A percentile compares a stretch with the other conserved stretches of the same genome.
These are phyloP conservation scores for Oostethus manadensis DNA, from an alignment of 2,113 vertebrate genomes.

Conservation along the genomic window DNA sequence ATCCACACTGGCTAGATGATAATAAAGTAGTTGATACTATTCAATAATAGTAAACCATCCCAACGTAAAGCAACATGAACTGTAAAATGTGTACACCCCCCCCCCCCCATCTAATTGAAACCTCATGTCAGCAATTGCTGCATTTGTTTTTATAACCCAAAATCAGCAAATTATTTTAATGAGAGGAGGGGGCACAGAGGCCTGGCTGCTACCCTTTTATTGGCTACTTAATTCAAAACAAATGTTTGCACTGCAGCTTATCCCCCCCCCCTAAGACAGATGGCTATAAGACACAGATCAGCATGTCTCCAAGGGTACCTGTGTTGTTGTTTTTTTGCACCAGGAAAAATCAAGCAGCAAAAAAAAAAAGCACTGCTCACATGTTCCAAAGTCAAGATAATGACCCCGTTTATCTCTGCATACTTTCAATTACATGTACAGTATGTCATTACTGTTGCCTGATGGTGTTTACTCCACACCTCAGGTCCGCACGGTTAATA, in stretches of 20 bases:
- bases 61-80: no score
- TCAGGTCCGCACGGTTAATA: not conserved
- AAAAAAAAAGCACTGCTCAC: not conserved
- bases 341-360: not conserved
- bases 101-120: conserved; percentile 49
- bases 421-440: not conserved
- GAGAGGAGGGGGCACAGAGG: conserved; percentile 36
- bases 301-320: not conserved
- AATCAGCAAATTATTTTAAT: conserved; percentile 68
- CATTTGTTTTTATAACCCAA: conserved; percentile 62
- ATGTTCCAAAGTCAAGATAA: not conserved
- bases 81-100: no score
- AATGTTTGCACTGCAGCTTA: conserved; percentile 37
- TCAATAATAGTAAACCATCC: no score
- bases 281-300: conserved; percentile 4
- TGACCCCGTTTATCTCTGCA: not conserved
- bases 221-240: conserved; percentile 50
- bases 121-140: conserved; percentile 60
- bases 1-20: no score
- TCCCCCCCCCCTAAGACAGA: conserved; percentile 10
- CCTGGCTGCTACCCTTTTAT: conserved; percentile 40
- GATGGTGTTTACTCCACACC: not conserved
- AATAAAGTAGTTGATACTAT: no score
- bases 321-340: not conserved
- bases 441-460: not conserved